Percentiles rank a stretch among this genome's conserved stretches.
Evolutionary conservation across 2,888 invertebrate species (phyloP).

Genomic region (Yponomeuta sedellus): DNA sequence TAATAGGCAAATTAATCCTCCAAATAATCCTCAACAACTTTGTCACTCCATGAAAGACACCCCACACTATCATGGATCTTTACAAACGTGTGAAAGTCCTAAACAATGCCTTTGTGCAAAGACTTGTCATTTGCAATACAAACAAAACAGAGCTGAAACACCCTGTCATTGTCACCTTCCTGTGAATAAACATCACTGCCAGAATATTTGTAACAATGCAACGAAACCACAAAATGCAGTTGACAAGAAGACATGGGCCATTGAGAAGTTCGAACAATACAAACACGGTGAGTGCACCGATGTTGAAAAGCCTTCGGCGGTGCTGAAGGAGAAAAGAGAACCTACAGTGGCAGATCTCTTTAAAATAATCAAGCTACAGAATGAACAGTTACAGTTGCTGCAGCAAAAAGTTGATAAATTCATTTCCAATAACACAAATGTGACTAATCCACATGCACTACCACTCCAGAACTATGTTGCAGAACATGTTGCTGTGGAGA

Average conservation of each 20-base stretch:
- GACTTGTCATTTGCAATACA: neutral
- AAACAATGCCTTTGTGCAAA: neutral
- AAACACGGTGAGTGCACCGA: slow-evolving; percentile 39
- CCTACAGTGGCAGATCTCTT: slow-evolving; percentile 77
- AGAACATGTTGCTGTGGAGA: slow-evolving; percentile 48
- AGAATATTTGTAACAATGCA: neutral
- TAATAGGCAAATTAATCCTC: neutral
- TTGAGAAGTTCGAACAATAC: slow-evolving; percentile 53
- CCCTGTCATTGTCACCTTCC: neutral
- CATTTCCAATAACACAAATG: slow-evolving; percentile 38
- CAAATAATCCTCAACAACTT: neutral
- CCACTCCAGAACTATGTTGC: slow-evolving; percentile 40
- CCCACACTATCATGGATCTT: neutral
- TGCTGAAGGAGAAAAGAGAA: slow-evolving; percentile 60
- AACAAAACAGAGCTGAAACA: neutral
- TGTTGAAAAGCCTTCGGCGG: slow-evolving; percentile 44
- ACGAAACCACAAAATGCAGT: slow-evolving; percentile 38
- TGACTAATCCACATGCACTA: slow-evolving; percentile 29
- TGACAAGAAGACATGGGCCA: slow-evolving; percentile 54
- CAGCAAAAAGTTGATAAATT: slow-evolving; percentile 80
- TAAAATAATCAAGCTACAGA: slow-evolving; percentile 80
- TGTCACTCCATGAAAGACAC: neutral
- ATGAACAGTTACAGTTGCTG: slow-evolving; percentile 78
- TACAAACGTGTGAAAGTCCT: neutral
- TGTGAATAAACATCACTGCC: neutral